phyloP scores from a whole-genome alignment of 1,140 invertebrate species.

The Choristoneura fumiferana region DNA sequence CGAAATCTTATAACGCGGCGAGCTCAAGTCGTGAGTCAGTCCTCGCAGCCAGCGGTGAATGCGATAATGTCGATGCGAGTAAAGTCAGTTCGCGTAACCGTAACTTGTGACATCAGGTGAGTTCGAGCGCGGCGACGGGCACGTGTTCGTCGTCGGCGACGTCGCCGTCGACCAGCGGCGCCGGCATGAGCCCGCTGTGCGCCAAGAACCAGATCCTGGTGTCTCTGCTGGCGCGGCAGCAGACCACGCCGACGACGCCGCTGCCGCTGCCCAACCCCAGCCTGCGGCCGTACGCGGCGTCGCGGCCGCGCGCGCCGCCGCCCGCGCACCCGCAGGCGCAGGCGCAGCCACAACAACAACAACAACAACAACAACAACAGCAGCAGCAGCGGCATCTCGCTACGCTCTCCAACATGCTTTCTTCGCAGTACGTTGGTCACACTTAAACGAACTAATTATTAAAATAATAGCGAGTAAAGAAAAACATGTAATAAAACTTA shows the following conservation, averaged over 20 bases:
- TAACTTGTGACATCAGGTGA: conserved; percentile 39
- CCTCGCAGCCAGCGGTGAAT: no score
- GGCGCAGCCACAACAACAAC: conserved; percentile 34
- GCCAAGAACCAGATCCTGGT: conserved; percentile 93
- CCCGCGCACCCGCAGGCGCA: conserved; percentile 39
- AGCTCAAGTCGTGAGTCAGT: no score
- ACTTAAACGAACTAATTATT: no score
- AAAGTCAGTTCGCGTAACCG: no score
- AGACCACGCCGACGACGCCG: conserved; percentile 83
- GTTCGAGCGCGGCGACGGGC: conserved; percentile 51
- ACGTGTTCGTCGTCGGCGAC: conserved; percentile 38
- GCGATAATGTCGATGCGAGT: no score
- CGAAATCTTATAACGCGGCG: no score
- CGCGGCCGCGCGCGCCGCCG: conserved; percentile 38
- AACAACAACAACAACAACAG: conserved; percentile 28
- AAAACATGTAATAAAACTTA: no score
- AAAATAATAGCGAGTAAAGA: no score
- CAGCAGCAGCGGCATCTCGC: conserved; percentile 38
- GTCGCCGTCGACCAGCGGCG: conserved; percentile 55
- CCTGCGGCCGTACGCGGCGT: conserved; percentile 48
- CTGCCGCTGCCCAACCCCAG: conserved; percentile 60
- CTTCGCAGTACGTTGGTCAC: conserved; percentile 10
- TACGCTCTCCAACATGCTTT: conserved; percentile 62
- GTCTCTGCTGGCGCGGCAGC: conserved; percentile 87
- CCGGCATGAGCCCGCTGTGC: conserved; percentile 84